These are phyloP conservation scores for Invenusta paracnida DNA, from an alignment of 2,888 invertebrate species.

Conservation along the genomic window DNA sequence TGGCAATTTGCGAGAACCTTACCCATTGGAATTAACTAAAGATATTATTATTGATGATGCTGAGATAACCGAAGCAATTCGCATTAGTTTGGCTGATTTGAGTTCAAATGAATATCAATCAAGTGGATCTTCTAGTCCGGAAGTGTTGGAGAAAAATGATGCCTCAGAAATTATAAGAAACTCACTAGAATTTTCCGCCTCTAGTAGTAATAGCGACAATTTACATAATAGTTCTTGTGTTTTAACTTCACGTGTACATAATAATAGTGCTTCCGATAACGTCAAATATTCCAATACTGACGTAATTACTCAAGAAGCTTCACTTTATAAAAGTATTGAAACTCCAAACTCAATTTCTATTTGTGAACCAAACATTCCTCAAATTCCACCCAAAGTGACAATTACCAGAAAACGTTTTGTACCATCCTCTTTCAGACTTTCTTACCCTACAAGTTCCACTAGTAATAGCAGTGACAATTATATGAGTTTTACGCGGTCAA, in stretches of 20 bases:
- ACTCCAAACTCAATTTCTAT: too few relatives aligned
- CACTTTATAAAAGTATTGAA: too few relatives aligned
- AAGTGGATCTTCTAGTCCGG: neutral
- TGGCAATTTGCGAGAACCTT: neutral
- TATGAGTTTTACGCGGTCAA: neutral
- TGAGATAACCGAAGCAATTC: neutral
- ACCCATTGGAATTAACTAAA: neutral
- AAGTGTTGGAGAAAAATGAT: neutral
- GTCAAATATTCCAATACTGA: too few relatives aligned
- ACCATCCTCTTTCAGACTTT: slow-evolving; percentile 13
- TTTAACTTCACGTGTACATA: too few relatives aligned
- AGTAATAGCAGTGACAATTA: slow-evolving; percentile 21
- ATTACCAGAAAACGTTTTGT: slow-evolving; percentile 13
- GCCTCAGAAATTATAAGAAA: neutral
- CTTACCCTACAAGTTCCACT: slow-evolving; percentile 19
- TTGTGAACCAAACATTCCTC: neutral
- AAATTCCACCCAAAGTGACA: slow-evolving; percentile 14
- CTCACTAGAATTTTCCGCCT: neutral
- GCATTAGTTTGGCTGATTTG: neutral
- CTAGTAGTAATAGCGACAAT: neutral
- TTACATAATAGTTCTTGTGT: neutral
- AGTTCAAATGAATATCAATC: slow-evolving; percentile 14
- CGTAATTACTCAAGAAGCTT: neutral
- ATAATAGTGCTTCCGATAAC: too few relatives aligned
- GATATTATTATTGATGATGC: neutral